Conservation (phyloP, 2,888 invertebrate species). For the Gerris lacustris region DNA sequence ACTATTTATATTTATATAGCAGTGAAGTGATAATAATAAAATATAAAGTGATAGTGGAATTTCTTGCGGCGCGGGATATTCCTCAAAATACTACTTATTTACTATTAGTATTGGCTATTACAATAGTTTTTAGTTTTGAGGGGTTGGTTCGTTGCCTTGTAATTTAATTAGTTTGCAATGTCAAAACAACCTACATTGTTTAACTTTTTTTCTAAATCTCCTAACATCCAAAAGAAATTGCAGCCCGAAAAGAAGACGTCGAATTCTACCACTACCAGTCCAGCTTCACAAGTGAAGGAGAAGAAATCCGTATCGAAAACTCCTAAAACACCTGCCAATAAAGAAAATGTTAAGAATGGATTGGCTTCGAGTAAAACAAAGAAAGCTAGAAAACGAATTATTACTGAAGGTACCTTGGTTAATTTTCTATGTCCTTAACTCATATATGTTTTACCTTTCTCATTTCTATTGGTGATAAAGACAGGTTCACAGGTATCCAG, state of each 20-base stretch:
- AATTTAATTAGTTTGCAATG: background rate
- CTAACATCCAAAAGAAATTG: conserved; percentile 34
- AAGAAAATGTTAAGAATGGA: conserved; percentile 17
- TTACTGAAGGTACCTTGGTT: conserved; percentile 17
- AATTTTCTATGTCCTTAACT: no score
- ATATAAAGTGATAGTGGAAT: no score
- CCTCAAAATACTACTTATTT: no score
- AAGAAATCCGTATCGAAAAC: conserved; percentile 12
- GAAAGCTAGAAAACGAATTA: conserved; percentile 15
- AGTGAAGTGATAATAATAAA: no score
- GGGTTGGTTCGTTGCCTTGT: no score
- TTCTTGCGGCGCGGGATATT: no score
- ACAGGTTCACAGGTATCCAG: no score
- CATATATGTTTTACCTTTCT: no score
- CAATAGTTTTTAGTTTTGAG: no score
- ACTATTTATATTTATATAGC: no score
- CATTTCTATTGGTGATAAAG: no score
- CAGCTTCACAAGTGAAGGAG: conserved; percentile 29
- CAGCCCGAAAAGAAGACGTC: conserved; percentile 35
- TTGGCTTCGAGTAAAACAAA: conserved; percentile 9
- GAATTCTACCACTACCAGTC: conserved; percentile 29
- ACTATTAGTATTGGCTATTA: no score
- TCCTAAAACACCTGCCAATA: conserved; percentile 16
- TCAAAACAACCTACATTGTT: conserved; percentile 41
- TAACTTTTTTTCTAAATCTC: conserved; percentile 55